Evolutionary conservation across 2,113 vertebrate species (phyloP).

Genomic region (Spea multiplicata): DNA sequence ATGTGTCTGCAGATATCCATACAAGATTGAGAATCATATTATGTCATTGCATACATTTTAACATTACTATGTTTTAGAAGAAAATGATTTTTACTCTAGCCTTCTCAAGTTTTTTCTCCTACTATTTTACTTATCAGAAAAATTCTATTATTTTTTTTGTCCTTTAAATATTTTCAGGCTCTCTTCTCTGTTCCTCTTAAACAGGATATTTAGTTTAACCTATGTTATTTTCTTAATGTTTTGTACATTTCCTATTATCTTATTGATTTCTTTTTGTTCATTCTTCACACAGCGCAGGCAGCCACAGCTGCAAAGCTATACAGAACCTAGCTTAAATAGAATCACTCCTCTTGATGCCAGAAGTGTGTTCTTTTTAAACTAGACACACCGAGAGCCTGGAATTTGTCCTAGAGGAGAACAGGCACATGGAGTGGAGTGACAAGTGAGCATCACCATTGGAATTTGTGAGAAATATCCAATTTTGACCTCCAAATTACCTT

Average conservation of each 20-base stretch:
- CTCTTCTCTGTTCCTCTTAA: background rate
- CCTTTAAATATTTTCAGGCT: too few relatives aligned
- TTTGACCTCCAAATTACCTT: background rate
- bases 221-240: background rate
- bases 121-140: too few relatives aligned
- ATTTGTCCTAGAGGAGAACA: background rate
- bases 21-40: too few relatives aligned
- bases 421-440: background rate
- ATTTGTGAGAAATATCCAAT: background rate
- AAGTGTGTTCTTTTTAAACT: background rate
- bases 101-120: background rate
- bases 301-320: background rate
- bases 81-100: background rate
- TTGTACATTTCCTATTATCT: background rate
- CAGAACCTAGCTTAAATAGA: conserved; percentile 7
- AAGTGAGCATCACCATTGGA: background rate
- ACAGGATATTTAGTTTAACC: too few relatives aligned
- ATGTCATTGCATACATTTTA: too few relatives aligned
- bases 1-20: too few relatives aligned
- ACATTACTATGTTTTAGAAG: too few relatives aligned
- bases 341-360: background rate
- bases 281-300: conserved; percentile 19
- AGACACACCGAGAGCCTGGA: background rate
- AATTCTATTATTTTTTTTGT: too few relatives aligned
- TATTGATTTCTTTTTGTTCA: background rate